phyloP scores from a whole-genome alignment of 2,797 vertebrate genomes.

The Sylvia borin region DNA sequence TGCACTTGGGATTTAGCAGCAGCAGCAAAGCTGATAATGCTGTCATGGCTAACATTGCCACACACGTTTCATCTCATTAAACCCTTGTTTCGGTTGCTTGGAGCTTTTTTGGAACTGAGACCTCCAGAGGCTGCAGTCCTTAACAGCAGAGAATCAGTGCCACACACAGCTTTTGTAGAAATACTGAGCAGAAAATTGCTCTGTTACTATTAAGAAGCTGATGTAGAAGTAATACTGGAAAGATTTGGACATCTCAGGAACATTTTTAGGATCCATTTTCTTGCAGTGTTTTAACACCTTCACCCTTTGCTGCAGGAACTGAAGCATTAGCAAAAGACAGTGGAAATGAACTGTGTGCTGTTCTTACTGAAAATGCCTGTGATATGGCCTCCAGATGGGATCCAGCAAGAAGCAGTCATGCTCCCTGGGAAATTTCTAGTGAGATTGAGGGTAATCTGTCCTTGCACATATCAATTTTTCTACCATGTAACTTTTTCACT shows the following conservation, averaged over 20 bases:
- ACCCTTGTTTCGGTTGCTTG: neutral
- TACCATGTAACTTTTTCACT: neutral
- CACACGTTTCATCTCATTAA: neutral
- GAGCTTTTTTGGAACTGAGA: neutral
- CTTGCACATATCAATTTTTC: fast-evolving
- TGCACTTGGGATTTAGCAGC: neutral
- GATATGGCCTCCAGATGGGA: neutral
- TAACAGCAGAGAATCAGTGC: neutral
- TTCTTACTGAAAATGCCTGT: neutral
- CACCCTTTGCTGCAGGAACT: neutral
- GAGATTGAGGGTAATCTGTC: neutral
- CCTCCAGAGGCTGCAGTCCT: neutral
- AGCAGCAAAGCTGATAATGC: neutral
- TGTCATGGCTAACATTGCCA: neutral
- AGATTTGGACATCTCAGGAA: neutral
- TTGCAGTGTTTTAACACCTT: neutral
- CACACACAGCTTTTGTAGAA: neutral
- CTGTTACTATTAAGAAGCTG: neutral
- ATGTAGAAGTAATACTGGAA: neutral
- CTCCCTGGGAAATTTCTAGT: neutral
- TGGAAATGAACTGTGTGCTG: neutral
- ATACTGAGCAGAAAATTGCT: neutral
- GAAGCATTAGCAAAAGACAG: neutral
- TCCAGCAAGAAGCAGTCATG: neutral
- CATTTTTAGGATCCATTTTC: neutral